These are phyloP conservation scores for Eulemur albifrons DNA, from an alignment of 2,797 vertebrate species.

Conservation along the genomic window DNA sequence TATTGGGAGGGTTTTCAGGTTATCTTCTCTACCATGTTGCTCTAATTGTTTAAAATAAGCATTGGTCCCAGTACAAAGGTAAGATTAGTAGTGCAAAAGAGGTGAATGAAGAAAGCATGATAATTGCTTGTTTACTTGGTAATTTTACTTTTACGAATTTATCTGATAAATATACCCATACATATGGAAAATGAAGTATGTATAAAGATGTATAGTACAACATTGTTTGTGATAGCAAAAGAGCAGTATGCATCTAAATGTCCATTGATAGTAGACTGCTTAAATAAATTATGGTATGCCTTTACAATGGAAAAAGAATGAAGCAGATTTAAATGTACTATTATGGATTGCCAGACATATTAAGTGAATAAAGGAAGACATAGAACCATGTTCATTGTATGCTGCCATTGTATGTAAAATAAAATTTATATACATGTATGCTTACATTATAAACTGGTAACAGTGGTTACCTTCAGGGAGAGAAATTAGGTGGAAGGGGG, in stretches of 20 bases:
- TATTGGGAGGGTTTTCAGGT: neutral
- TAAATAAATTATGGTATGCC: neutral
- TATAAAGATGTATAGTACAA: neutral
- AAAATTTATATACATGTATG: neutral
- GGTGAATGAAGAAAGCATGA: neutral
- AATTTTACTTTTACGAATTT: neutral
- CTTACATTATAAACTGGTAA: neutral
- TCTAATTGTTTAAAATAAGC: conserved; percentile 27
- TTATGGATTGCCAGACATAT: neutral
- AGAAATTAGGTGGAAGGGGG: neutral
- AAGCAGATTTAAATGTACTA: neutral
- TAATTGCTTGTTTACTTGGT: neutral
- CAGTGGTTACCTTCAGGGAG: neutral
- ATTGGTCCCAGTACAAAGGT: neutral
- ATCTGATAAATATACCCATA: neutral
- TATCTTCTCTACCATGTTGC: neutral
- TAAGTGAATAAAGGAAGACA: neutral
- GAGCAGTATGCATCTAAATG: neutral
- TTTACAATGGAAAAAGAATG: neutral
- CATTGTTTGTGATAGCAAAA: neutral
- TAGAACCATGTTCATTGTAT: neutral
- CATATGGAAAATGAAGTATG: neutral
- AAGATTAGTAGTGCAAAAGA: neutral
- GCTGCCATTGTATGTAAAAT: neutral
- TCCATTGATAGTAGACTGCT: neutral